phyloP scores from a whole-genome alignment of 2,113 vertebrate genomes.

The Acrocephalus kingi region DNA sequence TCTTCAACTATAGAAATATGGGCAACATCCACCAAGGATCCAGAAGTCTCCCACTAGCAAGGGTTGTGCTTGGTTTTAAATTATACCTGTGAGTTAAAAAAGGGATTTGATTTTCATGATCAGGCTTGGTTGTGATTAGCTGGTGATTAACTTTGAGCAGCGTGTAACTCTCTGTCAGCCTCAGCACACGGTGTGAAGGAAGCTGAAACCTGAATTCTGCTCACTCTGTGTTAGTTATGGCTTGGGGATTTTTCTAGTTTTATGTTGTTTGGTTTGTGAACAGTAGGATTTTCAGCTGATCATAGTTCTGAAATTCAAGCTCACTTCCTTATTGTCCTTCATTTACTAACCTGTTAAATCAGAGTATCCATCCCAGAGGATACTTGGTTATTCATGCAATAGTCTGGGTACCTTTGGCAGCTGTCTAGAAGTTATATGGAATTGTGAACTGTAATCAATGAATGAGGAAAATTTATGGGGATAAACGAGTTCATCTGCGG shows the following conservation, averaged over 20 bases:
- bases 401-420: neutral
- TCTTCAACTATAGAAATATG: neutral
- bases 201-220: neutral
- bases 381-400: neutral
- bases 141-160: neutral
- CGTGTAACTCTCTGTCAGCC: neutral
- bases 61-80: neutral
- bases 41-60: neutral
- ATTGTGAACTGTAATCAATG: neutral
- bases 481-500: neutral
- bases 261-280: neutral
- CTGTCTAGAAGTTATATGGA: neutral
- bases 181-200: neutral
- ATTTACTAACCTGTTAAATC: neutral
- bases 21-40: neutral
- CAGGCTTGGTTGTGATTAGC: neutral
- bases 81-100: neutral
- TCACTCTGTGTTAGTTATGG: neutral
- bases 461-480: neutral
- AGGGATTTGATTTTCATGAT: neutral
- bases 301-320: neutral
- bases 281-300: neutral
- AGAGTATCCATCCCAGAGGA: neutral
- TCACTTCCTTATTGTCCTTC: neutral
- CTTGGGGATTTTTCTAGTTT: neutral